Evolutionary conservation across 2,797 vertebrate genomes (phyloP), one percentile per base, ranked within the genome.

Genomic region (Darevskia mixta): DNA sequence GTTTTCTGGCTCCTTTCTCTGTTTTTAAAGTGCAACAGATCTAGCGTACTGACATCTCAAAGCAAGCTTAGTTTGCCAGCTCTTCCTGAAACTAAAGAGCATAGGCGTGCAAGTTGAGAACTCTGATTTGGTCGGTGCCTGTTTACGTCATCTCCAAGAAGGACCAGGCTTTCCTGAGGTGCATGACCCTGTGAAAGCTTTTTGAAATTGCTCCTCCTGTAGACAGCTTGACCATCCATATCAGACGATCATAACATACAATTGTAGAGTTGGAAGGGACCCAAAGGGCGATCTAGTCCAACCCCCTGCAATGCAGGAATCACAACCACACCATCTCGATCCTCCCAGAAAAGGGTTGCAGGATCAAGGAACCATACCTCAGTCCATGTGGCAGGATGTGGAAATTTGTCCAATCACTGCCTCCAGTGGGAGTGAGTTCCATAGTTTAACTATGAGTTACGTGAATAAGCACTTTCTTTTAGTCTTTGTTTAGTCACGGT

Each of bases 1-100:
- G 94, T 91, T 95, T 95, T 91, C 86, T 87, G 87, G 43, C 79
- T 89, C 82, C 9, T 90, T 92, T 87, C 92, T 90, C 80, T 92
- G 86, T 90, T 92, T 93, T 94, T 45, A 88, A 90, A 95, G 80
- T 88, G 87, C 69, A 69, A 91, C 35, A 86, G 81, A 82, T 84
- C 84, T 85, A 89, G 90, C 79, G 87, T 77, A 67, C 79, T 90
- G 35, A 55, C 55, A 58, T 81, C 77, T 92, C 83, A 27, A 86
- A 82, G 76, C 86, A 86, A 55, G 23, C 10, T 77, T 86, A 85
- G 89, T 92, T 91, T 88, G 82, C 82, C 80, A 45, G 75, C 90
- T 94, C 91, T 93, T 80, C 86, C 82, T 82, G 1, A 93, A 93
- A 90, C 66, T 4, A 2, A 79, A 83, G 83, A 87, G 69, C 79